Conservation (phyloP, 2,797 vertebrate species). For the Malurus splendens region DNA sequence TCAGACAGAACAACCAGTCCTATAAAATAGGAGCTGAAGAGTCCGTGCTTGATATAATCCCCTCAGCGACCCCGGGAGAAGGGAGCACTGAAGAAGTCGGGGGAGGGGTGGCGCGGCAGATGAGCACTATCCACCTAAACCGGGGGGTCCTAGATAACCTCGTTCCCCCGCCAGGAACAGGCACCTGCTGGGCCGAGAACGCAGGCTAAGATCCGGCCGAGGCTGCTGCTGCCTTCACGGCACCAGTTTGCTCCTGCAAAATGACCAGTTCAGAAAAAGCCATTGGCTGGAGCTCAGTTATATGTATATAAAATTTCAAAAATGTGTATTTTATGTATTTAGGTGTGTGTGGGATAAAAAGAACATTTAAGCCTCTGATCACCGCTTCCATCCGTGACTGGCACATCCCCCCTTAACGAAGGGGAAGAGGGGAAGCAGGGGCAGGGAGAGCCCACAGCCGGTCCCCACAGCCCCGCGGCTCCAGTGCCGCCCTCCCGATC, state of each 20-base stretch:
- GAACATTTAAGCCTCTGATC: neutral
- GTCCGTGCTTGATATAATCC: no score
- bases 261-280: neutral
- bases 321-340: neutral
- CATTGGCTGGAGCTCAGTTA: no score
- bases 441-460: neutral
- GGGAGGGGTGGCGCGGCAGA: neutral
- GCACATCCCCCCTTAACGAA: neutral
- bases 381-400: neutral
- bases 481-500: neutral
- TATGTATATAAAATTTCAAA: neutral
- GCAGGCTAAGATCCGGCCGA: neutral
- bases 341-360: neutral
- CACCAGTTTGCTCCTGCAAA: neutral
- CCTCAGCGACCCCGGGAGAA: neutral
- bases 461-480: neutral
- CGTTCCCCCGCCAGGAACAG: neutral
- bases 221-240: neutral
- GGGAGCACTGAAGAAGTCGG: neutral
- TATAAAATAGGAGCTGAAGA: neutral
- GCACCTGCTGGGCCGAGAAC: neutral
- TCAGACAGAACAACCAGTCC: neutral
- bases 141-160: rapidly evolving
- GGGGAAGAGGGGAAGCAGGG: neutral
- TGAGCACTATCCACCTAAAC: neutral